These are phyloP conservation scores for Ibidorhyncha struthersii DNA, from an alignment of 2,113 vertebrate species.

Conservation along the genomic window DNA sequence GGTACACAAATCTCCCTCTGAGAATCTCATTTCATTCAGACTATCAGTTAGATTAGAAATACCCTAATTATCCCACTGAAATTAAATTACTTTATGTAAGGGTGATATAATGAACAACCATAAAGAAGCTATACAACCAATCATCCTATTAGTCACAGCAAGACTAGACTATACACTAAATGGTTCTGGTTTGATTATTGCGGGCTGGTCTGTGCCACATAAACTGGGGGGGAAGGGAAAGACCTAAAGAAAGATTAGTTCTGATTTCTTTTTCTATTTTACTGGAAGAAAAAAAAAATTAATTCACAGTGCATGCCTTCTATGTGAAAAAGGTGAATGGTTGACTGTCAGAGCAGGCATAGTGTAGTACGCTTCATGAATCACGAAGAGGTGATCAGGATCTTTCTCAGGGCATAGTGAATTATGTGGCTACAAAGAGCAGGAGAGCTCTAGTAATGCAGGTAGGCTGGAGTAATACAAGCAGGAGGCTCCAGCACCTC, in stretches of 20 bases:
- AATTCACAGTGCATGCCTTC: background rate
- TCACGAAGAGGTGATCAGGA: background rate
- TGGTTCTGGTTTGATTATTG: conserved; percentile 75
- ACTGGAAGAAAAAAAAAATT: background rate
- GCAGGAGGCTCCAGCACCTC: background rate
- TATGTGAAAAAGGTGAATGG: background rate
- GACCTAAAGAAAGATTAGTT: background rate
- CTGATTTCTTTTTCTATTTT: conserved; percentile 21
- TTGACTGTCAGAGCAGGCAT: background rate
- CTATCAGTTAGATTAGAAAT: conserved; percentile 87
- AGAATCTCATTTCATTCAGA: conserved; percentile 88
- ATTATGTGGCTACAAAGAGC: background rate
- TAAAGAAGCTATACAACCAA: conserved; percentile 83
- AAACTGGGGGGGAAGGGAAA: conserved; percentile 12
- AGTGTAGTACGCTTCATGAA: background rate
- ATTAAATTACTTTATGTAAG: conserved; percentile 88
- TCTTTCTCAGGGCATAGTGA: background rate
- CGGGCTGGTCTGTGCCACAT: conserved; percentile 53
- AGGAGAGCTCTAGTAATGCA: background rate
- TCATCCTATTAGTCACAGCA: conserved; percentile 87
- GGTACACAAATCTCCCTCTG: conserved; percentile 80
- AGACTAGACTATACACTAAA: conserved; percentile 79
- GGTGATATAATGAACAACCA: conserved; percentile 85
- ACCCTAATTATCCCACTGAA: conserved; percentile 88
- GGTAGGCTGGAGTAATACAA: background rate